These are phyloP conservation scores for Sialia sialis DNA, from an alignment of 2,113 vertebrate species.

Conservation along the genomic window DNA sequence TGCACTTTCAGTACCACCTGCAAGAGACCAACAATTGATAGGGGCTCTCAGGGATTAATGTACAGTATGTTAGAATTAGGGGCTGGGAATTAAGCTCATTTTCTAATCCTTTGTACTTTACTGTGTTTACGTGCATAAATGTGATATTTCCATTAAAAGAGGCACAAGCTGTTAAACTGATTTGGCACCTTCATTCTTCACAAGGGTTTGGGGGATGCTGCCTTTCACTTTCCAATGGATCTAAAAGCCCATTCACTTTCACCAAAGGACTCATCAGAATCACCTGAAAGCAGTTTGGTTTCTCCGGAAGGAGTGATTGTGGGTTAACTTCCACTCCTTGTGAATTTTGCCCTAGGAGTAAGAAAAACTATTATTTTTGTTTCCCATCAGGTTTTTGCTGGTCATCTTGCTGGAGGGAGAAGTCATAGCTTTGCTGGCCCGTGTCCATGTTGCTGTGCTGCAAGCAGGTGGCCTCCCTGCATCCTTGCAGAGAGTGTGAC, in stretches of 20 bases:
- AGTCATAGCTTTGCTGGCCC: not conserved
- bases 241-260: not conserved
- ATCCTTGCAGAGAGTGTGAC: not conserved
- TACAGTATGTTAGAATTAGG: not conserved
- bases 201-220: not conserved
- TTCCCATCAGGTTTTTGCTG: not conserved
- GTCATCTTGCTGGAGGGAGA: not conserved
- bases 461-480: too few species aligned
- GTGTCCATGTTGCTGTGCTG: not conserved
- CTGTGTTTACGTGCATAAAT: not conserved
- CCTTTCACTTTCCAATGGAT: not conserved
- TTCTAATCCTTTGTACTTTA: slow-evolving; percentile 44
- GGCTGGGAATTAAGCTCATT: not conserved
- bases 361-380: not conserved
- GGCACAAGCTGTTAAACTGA: not conserved
- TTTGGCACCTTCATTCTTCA: not conserved
- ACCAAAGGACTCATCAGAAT: not conserved
- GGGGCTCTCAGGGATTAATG: slow-evolving; percentile 64
- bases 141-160: slow-evolving; percentile 36
- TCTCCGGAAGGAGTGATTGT: not conserved
- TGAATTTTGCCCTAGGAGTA: not conserved
- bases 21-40: not conserved
- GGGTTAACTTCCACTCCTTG: not conserved
- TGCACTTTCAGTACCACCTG: not conserved
- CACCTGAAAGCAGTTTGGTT: not conserved